These are phyloP conservation scores for Amphipyra tragopoginis DNA, from an alignment of 2,888 invertebrate species.

Conservation along the genomic window DNA sequence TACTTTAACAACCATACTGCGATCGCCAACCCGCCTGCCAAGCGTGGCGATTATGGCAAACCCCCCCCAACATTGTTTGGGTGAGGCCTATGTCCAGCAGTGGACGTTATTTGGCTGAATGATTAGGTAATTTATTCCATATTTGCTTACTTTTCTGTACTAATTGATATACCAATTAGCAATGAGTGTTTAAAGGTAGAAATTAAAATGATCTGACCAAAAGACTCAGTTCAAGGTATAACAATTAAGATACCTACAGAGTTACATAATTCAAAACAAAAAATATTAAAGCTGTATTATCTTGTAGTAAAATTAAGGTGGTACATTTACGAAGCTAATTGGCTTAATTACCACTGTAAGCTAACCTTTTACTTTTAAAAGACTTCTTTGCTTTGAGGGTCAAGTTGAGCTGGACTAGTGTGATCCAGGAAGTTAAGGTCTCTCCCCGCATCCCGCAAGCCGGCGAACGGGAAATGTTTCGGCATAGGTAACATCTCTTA, in stretches of 20 bases:
- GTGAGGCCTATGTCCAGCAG: no score
- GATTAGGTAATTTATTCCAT: no score
- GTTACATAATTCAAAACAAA: constrained; percentile 9
- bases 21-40: no score
- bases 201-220: no score
- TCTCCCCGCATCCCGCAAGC: background rate
- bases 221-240: no score
- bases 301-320: constrained; percentile 15
- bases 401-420: background rate
- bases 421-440: constrained; percentile 21
- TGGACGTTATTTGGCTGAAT: no score
- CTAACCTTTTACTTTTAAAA: constrained; percentile 3
- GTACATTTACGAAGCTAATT: constrained; percentile 26
- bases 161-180: no score
- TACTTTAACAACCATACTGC: no score
- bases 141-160: no score
- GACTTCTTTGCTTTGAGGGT: constrained; percentile 1
- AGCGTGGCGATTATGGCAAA: no score
- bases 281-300: constrained; percentile 7
- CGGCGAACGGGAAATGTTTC: constrained; percentile 43
- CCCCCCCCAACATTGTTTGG: no score
- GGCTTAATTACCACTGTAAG: constrained; percentile 29
- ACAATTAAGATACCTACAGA: constrained; percentile 13
- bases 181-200: no score
- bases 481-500: constrained; percentile 28